phyloP scores from a whole-genome alignment of 2,888 invertebrate genomes.

The Ptychoptera contaminata region DNA sequence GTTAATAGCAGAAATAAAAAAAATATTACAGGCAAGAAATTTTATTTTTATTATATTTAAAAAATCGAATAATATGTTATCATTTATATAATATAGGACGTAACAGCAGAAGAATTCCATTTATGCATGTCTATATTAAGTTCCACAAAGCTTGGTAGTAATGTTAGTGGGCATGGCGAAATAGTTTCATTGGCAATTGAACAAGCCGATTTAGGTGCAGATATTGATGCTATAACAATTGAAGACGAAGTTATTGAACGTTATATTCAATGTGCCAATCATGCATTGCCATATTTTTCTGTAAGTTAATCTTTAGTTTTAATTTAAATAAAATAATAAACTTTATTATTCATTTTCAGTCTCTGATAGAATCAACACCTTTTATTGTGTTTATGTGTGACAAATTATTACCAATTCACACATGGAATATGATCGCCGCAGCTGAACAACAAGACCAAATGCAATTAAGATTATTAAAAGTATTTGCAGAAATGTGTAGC shows the following conservation, averaged over 20 bases:
- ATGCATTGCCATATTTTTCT: conserved; percentile 75
- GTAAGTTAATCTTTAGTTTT: no score
- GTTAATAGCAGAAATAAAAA: conserved; percentile 69
- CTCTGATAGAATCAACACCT: conserved; percentile 69
- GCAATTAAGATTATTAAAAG: conserved; percentile 66
- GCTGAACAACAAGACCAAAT: conserved; percentile 44
- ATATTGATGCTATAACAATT: conserved; percentile 30
- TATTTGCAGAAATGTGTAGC: conserved; percentile 71
- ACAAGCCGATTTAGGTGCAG: conserved; percentile 67
- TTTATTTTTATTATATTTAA: neutral
- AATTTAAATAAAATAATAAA: no score
- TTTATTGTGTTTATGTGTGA: conserved; percentile 75
- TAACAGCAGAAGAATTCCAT: conserved; percentile 83
- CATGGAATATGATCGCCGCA: conserved; percentile 42
- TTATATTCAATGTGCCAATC: conserved; percentile 71
- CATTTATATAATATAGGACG: conserved; percentile 42
- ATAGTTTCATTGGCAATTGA: conserved; percentile 72
- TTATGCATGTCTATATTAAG: conserved; percentile 74
- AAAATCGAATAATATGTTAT: neutral
- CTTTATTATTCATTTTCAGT: conserved; percentile 39
- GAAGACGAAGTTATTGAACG: conserved; percentile 60
- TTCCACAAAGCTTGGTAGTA: conserved; percentile 64
- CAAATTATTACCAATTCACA: conserved; percentile 61
- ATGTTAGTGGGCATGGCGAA: conserved; percentile 72
- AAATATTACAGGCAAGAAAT: conserved; percentile 52